Percentiles rank a stretch among this genome's conserved stretches.
phyloP scores from a whole-genome alignment of 2,888 invertebrate genomes.

The Panopea generosa region DNA sequence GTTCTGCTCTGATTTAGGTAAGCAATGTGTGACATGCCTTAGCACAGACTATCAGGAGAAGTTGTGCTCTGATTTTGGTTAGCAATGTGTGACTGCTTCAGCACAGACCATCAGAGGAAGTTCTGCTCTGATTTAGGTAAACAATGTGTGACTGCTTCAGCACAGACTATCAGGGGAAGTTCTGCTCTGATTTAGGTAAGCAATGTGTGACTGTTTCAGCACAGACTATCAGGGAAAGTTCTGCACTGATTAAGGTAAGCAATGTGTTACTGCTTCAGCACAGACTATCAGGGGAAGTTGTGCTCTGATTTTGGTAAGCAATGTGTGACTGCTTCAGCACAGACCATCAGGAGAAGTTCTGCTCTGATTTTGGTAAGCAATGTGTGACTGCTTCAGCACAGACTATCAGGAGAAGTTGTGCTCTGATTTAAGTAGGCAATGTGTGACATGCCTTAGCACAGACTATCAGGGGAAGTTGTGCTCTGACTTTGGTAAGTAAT shows the following conservation, averaged over 20 bases:
- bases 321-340: too few species aligned
- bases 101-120: conserved; percentile 95
- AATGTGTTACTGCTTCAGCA: too few species aligned
- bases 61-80: conserved; percentile 94
- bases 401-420: too few species aligned
- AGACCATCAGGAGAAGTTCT: too few species aligned
- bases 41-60: conserved; percentile 96
- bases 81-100: conserved; percentile 96
- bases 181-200: conserved; percentile 95
- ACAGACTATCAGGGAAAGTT: conserved; percentile 96
- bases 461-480: too few species aligned
- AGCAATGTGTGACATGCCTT: conserved; percentile 91
- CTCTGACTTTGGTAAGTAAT: too few species aligned
- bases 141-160: conserved; percentile 97
- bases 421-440: too few species aligned
- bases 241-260: conserved; percentile 93
- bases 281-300: too few species aligned
- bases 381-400: too few species aligned
- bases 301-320: too few species aligned
- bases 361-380: too few species aligned
- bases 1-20: conserved; percentile 94
- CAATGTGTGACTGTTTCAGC: conserved; percentile 97
- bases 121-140: conserved; percentile 95
- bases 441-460: too few species aligned
- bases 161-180: conserved; percentile 95